Conservation (phyloP, 2,888 invertebrate genomes). For the Limnephilus lunatus region DNA sequence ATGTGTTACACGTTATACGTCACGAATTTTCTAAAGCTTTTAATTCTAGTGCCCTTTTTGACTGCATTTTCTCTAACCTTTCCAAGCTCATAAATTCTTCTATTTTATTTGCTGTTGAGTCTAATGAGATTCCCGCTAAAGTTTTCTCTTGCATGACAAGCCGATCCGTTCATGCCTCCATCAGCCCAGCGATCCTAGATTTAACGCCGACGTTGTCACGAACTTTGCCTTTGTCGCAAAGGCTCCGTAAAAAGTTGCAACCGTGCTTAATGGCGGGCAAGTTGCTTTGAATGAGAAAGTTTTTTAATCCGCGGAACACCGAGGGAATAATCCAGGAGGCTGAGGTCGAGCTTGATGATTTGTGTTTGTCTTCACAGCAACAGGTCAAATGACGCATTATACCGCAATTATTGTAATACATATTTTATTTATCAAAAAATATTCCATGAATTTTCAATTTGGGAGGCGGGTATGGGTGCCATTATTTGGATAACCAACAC, state of each 20-base stretch:
- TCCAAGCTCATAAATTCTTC: background rate
- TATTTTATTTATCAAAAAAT: too few species aligned
- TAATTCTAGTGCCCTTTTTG: background rate
- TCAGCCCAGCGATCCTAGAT: background rate
- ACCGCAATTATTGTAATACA: too few species aligned
- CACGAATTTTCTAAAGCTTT: background rate
- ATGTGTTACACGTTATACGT: background rate
- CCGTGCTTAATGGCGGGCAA: background rate
- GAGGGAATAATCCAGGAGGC: background rate
- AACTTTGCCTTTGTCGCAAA: constrained; percentile 25
- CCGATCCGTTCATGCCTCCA: background rate
- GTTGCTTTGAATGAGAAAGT: background rate
- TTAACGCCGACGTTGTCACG: background rate
- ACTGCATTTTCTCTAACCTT: background rate
- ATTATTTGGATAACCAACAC: too few species aligned
- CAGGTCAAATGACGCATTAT: too few species aligned
- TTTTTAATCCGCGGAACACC: background rate
- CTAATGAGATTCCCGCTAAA: background rate
- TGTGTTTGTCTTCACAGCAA: background rate
- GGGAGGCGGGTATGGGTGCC: too few species aligned
- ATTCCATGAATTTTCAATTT: too few species aligned
- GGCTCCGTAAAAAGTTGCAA: background rate
- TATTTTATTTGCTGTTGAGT: background rate
- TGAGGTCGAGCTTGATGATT: background rate
- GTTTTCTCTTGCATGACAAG: constrained; percentile 1